Evolutionary conservation across 2,888 invertebrate genomes (phyloP).

Genomic region (Pherbina coryleti): DNA sequence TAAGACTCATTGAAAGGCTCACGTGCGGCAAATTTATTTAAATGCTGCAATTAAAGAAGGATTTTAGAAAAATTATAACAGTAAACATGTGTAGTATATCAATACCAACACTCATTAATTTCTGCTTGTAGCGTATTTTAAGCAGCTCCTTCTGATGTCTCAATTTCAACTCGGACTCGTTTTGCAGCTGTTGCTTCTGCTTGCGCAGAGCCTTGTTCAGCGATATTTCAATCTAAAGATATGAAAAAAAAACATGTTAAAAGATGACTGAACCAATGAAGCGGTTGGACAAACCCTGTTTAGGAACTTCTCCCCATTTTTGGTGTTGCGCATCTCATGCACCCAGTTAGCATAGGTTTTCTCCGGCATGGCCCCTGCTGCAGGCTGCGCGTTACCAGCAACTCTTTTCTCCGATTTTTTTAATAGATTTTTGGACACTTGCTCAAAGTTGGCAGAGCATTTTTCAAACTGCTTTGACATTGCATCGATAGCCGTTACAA

Average conservation of each 20-base stretch:
- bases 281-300: constrained; percentile 55
- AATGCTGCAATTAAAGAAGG: constrained; percentile 46
- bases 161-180: constrained; percentile 58
- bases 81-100: neutral
- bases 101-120: constrained; percentile 58
- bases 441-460: constrained; percentile 56
- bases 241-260: neutral
- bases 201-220: constrained; percentile 60
- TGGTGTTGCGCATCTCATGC: constrained; percentile 62
- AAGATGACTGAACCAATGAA: neutral
- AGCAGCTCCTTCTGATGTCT: constrained; percentile 61
- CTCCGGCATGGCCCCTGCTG: constrained; percentile 39
- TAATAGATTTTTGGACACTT: constrained; percentile 46
- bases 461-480: constrained; percentile 57
- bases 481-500: constrained; percentile 54
- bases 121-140: constrained; percentile 61
- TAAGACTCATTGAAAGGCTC: constrained; percentile 48
- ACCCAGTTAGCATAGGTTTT: constrained; percentile 66
- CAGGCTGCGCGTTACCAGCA: neutral
- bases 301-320: constrained; percentile 63
- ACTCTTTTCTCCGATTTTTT: neutral
- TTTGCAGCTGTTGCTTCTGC: constrained; percentile 59
- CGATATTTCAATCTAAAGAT: constrained; percentile 58
- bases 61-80: neutral
- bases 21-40: constrained; percentile 45